Evolutionary conservation across 1,140 invertebrate genomes (phyloP).

Genomic region (Hyles vespertilio): DNA sequence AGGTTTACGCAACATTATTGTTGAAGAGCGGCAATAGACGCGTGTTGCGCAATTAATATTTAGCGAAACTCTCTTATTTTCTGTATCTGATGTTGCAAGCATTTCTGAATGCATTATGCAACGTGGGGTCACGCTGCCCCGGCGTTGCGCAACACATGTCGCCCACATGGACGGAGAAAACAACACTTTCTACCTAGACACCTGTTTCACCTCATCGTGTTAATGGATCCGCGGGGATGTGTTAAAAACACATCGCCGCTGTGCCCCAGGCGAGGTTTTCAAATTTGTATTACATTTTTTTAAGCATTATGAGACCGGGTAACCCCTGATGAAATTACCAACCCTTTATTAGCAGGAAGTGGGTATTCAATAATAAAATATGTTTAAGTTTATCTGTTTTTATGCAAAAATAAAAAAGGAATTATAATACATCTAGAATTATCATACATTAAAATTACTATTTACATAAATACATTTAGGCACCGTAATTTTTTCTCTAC

Average conservation of each 20-base stretch:
- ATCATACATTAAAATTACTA: slow-evolving; percentile 73
- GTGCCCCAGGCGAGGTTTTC: too few species aligned
- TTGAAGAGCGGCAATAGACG: slow-evolving; percentile 41
- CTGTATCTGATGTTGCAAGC: slow-evolving; percentile 56
- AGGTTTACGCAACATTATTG: slow-evolving; percentile 56
- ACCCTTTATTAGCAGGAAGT: too few species aligned
- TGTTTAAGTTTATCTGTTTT: slow-evolving; percentile 59
- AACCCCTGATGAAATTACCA: too few species aligned
- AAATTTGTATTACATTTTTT: too few species aligned
- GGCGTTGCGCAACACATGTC: slow-evolving; percentile 42
- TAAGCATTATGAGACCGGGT: too few species aligned
- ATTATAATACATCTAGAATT: slow-evolving; percentile 73
- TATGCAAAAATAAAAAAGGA: slow-evolving; percentile 66
- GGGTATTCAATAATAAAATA: not conserved
- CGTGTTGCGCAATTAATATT: slow-evolving; percentile 58
- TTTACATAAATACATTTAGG: slow-evolving; percentile 77
- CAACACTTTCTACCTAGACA: slow-evolving; percentile 62
- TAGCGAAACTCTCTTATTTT: slow-evolving; percentile 60
- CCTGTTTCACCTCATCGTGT: slow-evolving; percentile 22
- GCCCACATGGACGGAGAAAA: slow-evolving; percentile 49
- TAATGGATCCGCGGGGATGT: not conserved
- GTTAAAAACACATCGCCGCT: not conserved
- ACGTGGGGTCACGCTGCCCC: slow-evolving; percentile 53
- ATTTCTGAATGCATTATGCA: slow-evolving; percentile 54
- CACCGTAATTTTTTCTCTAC: slow-evolving; percentile 75